Conservation (phyloP, 2,888 invertebrate genomes). For the Eupithecia subfuscata region DNA sequence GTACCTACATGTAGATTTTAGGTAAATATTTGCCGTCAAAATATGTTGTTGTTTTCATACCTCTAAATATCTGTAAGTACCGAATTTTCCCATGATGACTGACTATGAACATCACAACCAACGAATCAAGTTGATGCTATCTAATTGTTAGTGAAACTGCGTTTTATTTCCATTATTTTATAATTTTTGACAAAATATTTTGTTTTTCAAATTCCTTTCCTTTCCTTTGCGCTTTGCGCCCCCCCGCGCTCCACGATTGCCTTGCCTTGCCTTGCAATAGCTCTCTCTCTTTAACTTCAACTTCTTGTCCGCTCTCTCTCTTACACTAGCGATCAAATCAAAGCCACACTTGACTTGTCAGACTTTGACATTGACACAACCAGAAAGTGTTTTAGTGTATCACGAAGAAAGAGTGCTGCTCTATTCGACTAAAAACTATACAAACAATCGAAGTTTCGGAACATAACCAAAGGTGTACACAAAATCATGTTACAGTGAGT, state of each 20-base stretch:
- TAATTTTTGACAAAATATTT: background rate
- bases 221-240: background rate
- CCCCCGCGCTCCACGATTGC: background rate
- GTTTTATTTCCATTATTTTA: background rate
- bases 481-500: background rate
- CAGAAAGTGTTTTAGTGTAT: background rate
- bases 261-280: background rate
- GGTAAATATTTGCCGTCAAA: background rate
- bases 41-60: constrained; percentile 53
- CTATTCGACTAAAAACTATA: background rate
- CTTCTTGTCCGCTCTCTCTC: too few species aligned
- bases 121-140: constrained; percentile 12
- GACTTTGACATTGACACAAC: background rate
- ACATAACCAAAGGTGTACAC: background rate
- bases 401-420: background rate
- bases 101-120: constrained; percentile 77
- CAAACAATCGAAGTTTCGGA: background rate
- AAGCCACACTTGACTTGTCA: background rate
- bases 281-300: too few species aligned
- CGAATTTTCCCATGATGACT: constrained; percentile 81
- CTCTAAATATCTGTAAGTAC: constrained; percentile 82
- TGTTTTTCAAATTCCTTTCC: background rate
- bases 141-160: background rate
- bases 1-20: background rate
- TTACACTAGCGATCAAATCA: background rate